These are phyloP conservation scores for Amblyopsis rosae DNA, from an alignment of 2,113 vertebrate species.

Conservation along the genomic window DNA sequence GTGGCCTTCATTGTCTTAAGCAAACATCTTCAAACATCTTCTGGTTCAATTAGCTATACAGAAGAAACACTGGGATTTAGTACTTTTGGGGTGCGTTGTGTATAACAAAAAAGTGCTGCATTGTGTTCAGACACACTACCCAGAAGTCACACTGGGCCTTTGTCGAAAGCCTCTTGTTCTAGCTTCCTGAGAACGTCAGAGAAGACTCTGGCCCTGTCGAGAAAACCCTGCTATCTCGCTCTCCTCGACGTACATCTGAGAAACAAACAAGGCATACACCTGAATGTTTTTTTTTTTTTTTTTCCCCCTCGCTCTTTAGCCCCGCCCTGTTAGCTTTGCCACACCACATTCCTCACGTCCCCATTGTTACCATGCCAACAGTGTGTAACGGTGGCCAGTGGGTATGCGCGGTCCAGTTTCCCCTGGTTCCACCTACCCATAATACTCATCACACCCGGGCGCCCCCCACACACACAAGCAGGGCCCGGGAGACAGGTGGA, in stretches of 20 bases:
- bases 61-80: conserved; percentile 19
- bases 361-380: no score
- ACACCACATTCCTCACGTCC: no score
- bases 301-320: not conserved
- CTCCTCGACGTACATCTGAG: no score
- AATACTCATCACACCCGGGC: not conserved
- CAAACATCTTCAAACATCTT: conserved; percentile 46
- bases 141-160: conserved; percentile 19
- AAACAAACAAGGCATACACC: not conserved
- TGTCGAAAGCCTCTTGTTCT: conserved; percentile 27
- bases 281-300: not conserved
- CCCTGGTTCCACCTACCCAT: not conserved
- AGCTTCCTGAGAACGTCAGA: conserved; percentile 62
- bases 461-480: not conserved
- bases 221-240: no score
- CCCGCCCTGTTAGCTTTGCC: no score
- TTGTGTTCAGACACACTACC: conserved; percentile 41
- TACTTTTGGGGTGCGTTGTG: conserved; percentile 24
- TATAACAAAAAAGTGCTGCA: conserved; percentile 61
- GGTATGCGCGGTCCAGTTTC: no score
- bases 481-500: conserved; percentile 1
- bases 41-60: conserved; percentile 39
- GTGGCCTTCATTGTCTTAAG: conserved; percentile 69
- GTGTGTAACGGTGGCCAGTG: no score
- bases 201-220: no score